These are phyloP conservation scores for Drosophila orena DNA, from an alignment of 1,140 invertebrate genomes.

Conservation along the genomic window DNA sequence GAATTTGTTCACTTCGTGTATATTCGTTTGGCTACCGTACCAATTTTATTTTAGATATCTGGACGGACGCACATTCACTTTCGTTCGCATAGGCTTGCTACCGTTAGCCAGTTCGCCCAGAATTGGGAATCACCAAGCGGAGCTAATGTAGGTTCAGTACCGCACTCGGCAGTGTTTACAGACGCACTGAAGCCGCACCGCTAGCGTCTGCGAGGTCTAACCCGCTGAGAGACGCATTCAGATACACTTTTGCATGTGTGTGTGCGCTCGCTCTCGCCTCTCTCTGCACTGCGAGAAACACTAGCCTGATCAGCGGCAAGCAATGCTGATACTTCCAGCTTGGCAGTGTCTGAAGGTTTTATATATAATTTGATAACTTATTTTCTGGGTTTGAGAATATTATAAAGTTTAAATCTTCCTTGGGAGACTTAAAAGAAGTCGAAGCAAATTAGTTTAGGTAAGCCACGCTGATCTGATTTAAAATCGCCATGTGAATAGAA, in stretches of 20 bases:
- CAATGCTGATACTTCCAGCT: no score
- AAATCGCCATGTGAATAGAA: no score
- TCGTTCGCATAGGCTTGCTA: slow-evolving; percentile 18
- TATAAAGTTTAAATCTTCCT: no score
- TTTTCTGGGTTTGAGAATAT: no score
- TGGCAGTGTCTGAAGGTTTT: background rate
- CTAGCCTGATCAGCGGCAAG: no score
- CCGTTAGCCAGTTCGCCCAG: slow-evolving; percentile 24
- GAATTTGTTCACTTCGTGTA: slow-evolving; percentile 26
- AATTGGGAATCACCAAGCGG: background rate
- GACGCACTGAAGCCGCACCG: slow-evolving; percentile 34
- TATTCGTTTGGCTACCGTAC: background rate
- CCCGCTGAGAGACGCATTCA: slow-evolving; percentile 25
- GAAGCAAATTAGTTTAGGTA: no score
- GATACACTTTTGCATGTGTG: slow-evolving; percentile 17
- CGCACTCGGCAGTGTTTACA: slow-evolving; percentile 59
- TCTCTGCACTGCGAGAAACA: slow-evolving; percentile 10
- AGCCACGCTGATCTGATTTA: no score
- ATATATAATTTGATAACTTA: background rate
- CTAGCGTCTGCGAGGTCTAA: slow-evolving; percentile 55
- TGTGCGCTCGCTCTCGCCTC: background rate
- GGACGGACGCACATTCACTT: slow-evolving; percentile 58
- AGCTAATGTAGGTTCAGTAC: slow-evolving; percentile 18
- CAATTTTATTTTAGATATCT: slow-evolving; percentile 6
- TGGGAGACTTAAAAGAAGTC: no score